phyloP scores from a whole-genome alignment of 2,113 vertebrate genomes.

The Nycticorax nycticorax region DNA sequence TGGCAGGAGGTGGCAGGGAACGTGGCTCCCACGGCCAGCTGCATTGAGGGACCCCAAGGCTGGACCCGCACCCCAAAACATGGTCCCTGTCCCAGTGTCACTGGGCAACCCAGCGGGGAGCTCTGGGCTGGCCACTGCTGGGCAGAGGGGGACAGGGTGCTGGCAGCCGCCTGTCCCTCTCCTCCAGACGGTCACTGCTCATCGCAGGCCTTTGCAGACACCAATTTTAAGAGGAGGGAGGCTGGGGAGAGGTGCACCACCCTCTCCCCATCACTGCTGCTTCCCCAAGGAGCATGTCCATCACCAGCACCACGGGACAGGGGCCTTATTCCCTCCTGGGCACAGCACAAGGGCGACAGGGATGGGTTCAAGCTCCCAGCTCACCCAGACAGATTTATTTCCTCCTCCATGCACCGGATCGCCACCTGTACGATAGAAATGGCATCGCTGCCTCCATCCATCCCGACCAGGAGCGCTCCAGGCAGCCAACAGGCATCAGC shows the following conservation, averaged over 20 bases:
- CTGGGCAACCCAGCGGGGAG: background rate
- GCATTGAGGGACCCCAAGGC: background rate
- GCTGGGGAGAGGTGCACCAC: background rate
- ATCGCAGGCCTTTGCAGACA: fast-evolving
- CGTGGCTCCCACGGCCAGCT: background rate
- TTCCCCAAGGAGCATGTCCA: background rate
- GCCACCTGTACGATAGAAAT: fast-evolving
- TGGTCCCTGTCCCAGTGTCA: background rate
- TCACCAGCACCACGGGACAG: fast-evolving
- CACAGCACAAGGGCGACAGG: fast-evolving
- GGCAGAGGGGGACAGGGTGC: background rate
- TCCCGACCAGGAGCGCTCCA: background rate
- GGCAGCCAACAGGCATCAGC: background rate
- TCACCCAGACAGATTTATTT: background rate
- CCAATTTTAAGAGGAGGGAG: background rate
- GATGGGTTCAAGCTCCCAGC: background rate
- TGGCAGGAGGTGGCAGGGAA: background rate
- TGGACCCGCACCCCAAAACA: background rate
- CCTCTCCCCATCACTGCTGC: background rate
- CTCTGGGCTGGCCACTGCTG: background rate
- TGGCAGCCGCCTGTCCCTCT: background rate
- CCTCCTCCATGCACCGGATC: background rate
- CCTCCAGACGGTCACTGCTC: background rate
- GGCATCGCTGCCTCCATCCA: background rate
- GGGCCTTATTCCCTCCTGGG: background rate